Evolutionary conservation across 2,113 vertebrate species (phyloP).

Genomic region (Astur gentilis): DNA sequence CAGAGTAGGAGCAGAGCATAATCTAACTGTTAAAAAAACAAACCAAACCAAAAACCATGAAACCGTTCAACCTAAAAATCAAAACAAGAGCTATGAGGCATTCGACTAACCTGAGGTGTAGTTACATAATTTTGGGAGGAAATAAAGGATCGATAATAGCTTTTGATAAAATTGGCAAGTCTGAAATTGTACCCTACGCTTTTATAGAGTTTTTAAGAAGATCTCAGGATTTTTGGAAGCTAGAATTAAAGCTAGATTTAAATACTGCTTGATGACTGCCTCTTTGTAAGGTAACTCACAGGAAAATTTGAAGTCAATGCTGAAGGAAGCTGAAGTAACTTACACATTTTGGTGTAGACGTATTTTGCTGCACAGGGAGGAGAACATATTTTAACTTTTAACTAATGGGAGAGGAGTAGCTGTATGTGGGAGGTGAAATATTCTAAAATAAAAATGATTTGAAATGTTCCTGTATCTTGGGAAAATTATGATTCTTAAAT

Average conservation of each 20-base stretch:
- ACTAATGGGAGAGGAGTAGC: not conserved
- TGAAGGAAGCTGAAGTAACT: not conserved
- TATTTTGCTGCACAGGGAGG: not conserved
- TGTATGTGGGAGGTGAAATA: conserved; percentile 16
- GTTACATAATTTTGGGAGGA: not conserved
- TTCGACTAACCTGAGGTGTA: not conserved
- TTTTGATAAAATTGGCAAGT: not conserved
- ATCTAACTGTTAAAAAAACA: not conserved
- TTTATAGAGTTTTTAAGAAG: not conserved
- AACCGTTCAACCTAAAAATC: accelerated
- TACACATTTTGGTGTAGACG: not conserved
- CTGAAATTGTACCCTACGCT: not conserved
- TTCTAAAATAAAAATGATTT: not conserved
- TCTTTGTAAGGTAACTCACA: not conserved
- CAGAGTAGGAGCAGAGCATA: not conserved
- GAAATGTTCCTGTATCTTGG: not conserved
- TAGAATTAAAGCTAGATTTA: not conserved
- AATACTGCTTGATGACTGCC: not conserved
- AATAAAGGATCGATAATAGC: not conserved
- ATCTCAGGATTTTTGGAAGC: not conserved
- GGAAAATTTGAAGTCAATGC: not conserved
- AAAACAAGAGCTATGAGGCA: not conserved
- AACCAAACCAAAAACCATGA: not conserved
- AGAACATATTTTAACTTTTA: not conserved
- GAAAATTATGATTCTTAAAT: not conserved